phyloP scores from a whole-genome alignment of 2,797 vertebrate genomes.

The Oreochromis grahami region DNA sequence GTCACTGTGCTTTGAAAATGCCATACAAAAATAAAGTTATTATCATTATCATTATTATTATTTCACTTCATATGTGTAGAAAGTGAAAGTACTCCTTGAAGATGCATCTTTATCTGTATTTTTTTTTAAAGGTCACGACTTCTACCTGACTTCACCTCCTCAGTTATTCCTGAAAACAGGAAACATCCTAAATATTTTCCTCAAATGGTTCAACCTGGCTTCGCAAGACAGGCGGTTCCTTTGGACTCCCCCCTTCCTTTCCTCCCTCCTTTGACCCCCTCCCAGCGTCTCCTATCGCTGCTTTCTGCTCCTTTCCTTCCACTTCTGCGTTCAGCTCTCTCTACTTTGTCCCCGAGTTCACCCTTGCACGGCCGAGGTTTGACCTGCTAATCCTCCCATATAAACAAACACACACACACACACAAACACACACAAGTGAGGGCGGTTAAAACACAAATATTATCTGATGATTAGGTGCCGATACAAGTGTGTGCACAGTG shows the following conservation, averaged over 20 bases:
- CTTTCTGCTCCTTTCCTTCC: conserved; percentile 6
- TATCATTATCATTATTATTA: neutral
- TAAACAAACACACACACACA: conserved; percentile 23
- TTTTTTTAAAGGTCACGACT: neutral
- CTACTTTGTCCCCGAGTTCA: conserved; percentile 50
- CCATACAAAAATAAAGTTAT: neutral
- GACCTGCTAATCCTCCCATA: conserved; percentile 55
- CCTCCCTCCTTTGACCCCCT: neutral
- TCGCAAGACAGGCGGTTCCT: neutral
- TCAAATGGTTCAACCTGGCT: neutral
- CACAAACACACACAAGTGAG: conserved; percentile 2
- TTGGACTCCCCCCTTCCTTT: conserved; percentile 20
- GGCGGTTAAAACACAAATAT: neutral
- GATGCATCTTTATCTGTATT: neutral
- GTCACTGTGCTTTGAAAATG: neutral
- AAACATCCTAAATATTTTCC: neutral
- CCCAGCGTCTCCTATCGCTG: neutral
- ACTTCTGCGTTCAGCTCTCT: conserved; percentile 20
- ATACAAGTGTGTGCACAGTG: neutral
- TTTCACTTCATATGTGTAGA: neutral
- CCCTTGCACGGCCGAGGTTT: conserved; percentile 44
- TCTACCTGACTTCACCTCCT: neutral
- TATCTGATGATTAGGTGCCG: neutral
- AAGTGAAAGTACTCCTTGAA: neutral
- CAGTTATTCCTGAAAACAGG: conserved; percentile 29